These are phyloP conservation scores for Tachysurus vachellii DNA, from an alignment of 2,113 vertebrate species.

Conservation along the genomic window DNA sequence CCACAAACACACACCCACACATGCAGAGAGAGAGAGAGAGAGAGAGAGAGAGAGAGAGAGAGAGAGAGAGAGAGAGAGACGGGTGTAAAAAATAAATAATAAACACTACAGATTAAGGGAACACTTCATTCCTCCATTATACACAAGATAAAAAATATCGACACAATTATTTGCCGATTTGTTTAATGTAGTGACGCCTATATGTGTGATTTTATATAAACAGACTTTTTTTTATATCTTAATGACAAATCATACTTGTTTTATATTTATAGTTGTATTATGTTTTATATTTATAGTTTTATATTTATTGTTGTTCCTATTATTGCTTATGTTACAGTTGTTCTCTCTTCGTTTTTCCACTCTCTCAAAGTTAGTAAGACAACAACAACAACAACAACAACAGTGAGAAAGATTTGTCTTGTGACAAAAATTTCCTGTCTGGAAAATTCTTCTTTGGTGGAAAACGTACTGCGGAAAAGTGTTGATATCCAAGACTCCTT, in stretches of 20 bases:
- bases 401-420: not conserved
- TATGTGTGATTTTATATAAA: no score
- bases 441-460: not conserved
- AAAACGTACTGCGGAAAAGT: not conserved
- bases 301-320: not conserved
- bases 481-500: not conserved
- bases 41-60: not conserved
- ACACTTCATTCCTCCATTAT: not conserved
- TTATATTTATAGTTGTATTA: not conserved
- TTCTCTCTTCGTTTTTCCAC: not conserved
- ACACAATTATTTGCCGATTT: not conserved
- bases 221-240: not conserved
- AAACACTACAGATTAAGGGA: not conserved
- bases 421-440: not conserved
- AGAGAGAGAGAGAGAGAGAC: not conserved
- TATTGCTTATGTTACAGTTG: not conserved
- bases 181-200: not conserved
- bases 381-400: not conserved
- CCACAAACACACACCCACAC: slow-evolving; percentile 27
- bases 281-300: not conserved
- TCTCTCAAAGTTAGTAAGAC: not conserved
- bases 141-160: not conserved
- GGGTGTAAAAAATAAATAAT: slow-evolving; percentile 4
- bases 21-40: not conserved
- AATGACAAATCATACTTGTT: not conserved